These are phyloP conservation scores for Microcebus ravelobensis DNA, from an alignment of 2,113 vertebrate species.

Conservation along the genomic window DNA sequence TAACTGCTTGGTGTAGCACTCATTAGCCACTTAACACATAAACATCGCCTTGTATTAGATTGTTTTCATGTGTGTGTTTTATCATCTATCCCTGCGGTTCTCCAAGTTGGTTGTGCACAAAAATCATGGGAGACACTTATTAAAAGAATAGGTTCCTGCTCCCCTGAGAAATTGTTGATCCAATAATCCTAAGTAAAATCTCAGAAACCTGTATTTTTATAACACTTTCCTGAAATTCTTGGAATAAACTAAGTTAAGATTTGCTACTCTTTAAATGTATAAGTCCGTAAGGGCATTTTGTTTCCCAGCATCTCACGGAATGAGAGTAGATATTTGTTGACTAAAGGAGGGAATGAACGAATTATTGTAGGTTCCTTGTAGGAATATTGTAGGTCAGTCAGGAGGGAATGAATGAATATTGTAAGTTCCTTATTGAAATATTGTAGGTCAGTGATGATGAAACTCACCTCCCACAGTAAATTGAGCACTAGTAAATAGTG, in stretches of 20 bases:
- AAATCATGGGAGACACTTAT: not conserved
- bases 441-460: not conserved
- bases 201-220: not conserved
- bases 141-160: not conserved
- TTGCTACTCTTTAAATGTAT: not conserved
- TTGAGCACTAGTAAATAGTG: not conserved
- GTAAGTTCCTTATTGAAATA: not conserved
- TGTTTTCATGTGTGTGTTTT: not conserved
- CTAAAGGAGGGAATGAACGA: not conserved
- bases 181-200: not conserved
- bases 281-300: not conserved
- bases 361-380: not conserved
- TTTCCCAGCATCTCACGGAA: not conserved
- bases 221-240: not conserved
- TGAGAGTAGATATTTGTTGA: not conserved
- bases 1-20: not conserved
- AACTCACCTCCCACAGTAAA: not conserved
- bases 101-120: not conserved
- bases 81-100: not conserved
- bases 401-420: not conserved
- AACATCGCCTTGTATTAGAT: not conserved
- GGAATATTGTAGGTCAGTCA: not conserved
- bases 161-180: not conserved
- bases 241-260: not conserved
- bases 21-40: not conserved